Evolutionary conservation across 1,140 invertebrate species (phyloP).

Genomic region (Pseudomyrmex cubaensis): DNA sequence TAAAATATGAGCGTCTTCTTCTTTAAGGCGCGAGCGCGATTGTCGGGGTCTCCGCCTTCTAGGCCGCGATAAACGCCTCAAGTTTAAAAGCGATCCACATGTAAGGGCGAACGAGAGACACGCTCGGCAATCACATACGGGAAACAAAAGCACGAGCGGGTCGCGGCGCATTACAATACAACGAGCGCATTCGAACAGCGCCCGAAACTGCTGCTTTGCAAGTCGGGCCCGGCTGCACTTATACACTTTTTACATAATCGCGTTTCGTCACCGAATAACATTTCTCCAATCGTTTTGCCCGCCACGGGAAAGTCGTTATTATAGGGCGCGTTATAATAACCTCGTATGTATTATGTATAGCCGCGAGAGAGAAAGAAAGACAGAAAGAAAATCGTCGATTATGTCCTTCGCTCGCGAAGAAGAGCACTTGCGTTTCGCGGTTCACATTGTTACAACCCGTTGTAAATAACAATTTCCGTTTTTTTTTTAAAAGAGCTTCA

Average conservation of each 20-base stretch:
- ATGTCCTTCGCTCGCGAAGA: background rate
- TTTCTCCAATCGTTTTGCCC: constrained; percentile 67
- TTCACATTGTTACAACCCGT: too few relatives aligned
- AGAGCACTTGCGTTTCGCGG: background rate
- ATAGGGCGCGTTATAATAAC: constrained; percentile 62
- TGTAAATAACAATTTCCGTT: background rate
- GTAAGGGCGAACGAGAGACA: constrained; percentile 66
- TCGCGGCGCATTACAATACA: constrained; percentile 75
- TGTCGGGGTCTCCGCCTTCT: constrained; percentile 41
- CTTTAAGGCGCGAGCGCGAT: constrained; percentile 40
- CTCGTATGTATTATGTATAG: constrained; percentile 71
- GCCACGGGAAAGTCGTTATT: constrained; percentile 41
- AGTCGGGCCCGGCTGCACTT: constrained; percentile 65
- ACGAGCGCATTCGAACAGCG: constrained; percentile 62
- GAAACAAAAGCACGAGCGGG: constrained; percentile 81
- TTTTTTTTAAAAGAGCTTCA: background rate
- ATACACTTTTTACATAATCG: constrained; percentile 74
- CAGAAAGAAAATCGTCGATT: background rate
- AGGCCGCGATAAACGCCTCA: constrained; percentile 36
- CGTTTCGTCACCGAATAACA: constrained; percentile 69
- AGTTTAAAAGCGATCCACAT: constrained; percentile 62
- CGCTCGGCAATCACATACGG: constrained; percentile 78
- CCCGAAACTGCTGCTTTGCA: constrained; percentile 71
- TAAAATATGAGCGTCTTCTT: background rate
- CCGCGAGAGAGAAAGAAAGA: background rate